These are phyloP conservation scores for Hypolimnas misippus DNA, from an alignment of 2,888 invertebrate species.

Conservation along the genomic window DNA sequence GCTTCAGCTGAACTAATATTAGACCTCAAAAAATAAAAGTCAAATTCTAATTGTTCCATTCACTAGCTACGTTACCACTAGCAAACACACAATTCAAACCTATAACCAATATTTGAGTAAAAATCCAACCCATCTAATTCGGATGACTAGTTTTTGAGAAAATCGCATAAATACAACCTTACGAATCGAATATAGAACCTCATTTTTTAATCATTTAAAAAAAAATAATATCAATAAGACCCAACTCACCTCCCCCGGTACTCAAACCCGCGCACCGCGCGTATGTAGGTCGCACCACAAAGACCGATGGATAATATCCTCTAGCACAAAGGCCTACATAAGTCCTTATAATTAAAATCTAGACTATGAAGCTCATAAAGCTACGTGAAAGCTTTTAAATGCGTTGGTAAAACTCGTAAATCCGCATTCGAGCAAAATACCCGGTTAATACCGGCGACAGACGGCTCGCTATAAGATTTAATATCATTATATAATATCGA, in stretches of 20 bases:
- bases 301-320: conserved; percentile 1
- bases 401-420: conserved; percentile 37
- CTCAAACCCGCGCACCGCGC: conserved; percentile 10
- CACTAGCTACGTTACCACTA: too few species aligned
- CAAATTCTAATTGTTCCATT: too few species aligned
- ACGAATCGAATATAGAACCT: too few species aligned
- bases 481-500: background rate
- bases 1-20: too few species aligned
- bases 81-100: too few species aligned
- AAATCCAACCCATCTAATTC: too few species aligned
- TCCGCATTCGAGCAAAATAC: conserved; percentile 38
- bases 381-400: conserved; percentile 30
- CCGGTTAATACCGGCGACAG: conserved; percentile 25
- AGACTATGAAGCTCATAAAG: conserved; percentile 13
- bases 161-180: too few species aligned
- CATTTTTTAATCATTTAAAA: too few species aligned
- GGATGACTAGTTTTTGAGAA: too few species aligned
- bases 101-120: too few species aligned
- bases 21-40: too few species aligned
- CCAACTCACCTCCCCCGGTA: background rate
- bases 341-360: conserved; percentile 38
- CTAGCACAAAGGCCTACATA: conserved; percentile 34
- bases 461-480: conserved; percentile 1
- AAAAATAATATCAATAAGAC: too few species aligned
- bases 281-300: conserved; percentile 13